Conservation (phyloP, 92 coral and sea anemone genomes). For the Palythoa caribaeorum region DNA sequence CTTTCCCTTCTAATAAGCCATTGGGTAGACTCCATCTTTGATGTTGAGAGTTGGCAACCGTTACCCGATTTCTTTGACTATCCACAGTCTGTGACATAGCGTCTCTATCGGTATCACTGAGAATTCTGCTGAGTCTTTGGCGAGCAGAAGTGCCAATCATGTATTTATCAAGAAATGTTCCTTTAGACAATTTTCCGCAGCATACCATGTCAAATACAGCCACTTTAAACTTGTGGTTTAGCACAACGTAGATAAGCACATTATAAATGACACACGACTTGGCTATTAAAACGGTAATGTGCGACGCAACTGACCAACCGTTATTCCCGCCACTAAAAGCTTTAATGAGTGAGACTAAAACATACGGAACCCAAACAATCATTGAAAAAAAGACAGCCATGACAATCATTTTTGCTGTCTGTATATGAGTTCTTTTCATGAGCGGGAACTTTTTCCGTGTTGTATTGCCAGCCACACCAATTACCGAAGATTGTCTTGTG, state of each 20-base stretch:
- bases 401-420: constrained; percentile 92
- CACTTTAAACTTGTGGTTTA: constrained; percentile 92
- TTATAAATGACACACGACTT: constrained; percentile 98
- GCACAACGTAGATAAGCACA: constrained; percentile 89
- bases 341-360: constrained; percentile 72
- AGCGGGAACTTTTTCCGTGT: constrained; percentile 62
- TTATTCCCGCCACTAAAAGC: constrained; percentile 74
- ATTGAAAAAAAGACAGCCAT: constrained; percentile 92
- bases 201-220: constrained; percentile 78
- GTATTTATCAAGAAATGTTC: neutral
- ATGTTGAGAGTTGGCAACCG: constrained; percentile 55
- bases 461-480: constrained; percentile 55
- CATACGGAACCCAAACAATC: constrained; percentile 94
- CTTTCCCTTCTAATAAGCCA: constrained; percentile 7
- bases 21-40: constrained; percentile 23
- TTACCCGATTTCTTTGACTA: constrained; percentile 64
- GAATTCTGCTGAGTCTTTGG: constrained; percentile 67
- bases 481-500: constrained; percentile 42
- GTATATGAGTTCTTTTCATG: constrained; percentile 84
- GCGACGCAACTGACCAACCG: constrained; percentile 75
- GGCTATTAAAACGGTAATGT: constrained; percentile 85
- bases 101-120: constrained; percentile 78
- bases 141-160: constrained; percentile 21
- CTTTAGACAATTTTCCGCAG: constrained; percentile 64
- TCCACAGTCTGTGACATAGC: constrained; percentile 62